Evolutionary conservation across 2,888 invertebrate species (phyloP).

Genomic region (Mythimna loreyi): DNA sequence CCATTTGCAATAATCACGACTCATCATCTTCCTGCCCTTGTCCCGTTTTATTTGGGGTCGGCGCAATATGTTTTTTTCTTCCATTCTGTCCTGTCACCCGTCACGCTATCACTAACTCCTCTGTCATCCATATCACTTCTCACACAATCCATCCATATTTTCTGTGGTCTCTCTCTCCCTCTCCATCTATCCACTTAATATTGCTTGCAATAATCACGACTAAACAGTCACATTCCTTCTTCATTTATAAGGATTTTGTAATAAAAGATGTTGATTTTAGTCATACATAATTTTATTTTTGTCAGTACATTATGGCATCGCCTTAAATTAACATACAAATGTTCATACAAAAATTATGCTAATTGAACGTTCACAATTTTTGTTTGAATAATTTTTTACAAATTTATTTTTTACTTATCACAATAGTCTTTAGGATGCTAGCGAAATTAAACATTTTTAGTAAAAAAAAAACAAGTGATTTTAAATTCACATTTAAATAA

Average conservation of each 20-base stretch:
- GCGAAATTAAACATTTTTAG: conserved; percentile 38
- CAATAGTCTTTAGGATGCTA: conserved; percentile 58
- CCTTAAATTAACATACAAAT: conserved; percentile 66
- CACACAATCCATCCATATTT: too few species aligned
- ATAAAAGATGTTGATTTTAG: conserved; percentile 20
- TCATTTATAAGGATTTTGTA: not conserved
- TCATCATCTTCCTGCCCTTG: too few species aligned
- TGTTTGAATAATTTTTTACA: conserved; percentile 49
- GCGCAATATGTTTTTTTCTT: too few species aligned
- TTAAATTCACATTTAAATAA: conserved; percentile 39
- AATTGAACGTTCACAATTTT: conserved; percentile 54
- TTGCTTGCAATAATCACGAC: not conserved
- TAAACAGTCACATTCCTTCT: not conserved
- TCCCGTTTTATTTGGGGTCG: too few species aligned
- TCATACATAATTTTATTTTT: conserved; percentile 59
- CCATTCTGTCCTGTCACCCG: too few species aligned
- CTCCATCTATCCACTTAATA: too few species aligned
- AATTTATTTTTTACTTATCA: conserved; percentile 51
- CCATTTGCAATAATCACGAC: too few species aligned
- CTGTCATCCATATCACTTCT: too few species aligned
- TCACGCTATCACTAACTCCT: too few species aligned
- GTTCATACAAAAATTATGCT: conserved; percentile 70
- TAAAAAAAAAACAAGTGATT: conserved; percentile 25
- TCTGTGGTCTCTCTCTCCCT: too few species aligned
- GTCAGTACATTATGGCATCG: conserved; percentile 68